phyloP scores from a whole-genome alignment of 2,888 invertebrate species.

The Polyommatus iphigenia region DNA sequence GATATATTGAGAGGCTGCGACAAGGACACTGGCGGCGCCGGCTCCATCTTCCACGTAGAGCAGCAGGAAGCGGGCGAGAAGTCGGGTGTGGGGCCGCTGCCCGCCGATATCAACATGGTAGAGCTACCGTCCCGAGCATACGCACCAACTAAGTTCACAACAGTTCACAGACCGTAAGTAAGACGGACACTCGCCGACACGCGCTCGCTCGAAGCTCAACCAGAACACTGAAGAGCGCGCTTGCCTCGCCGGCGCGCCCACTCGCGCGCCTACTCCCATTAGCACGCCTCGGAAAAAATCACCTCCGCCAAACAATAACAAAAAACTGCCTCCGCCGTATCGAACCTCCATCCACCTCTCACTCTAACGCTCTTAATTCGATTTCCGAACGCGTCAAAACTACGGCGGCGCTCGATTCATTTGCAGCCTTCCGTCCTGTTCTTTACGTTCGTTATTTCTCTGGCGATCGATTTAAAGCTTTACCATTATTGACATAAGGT shows the following conservation, averaged over 20 bases:
- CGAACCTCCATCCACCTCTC: constrained; percentile 72
- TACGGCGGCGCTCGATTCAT: constrained; percentile 71
- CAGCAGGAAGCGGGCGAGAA: constrained; percentile 80
- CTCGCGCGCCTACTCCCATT: constrained; percentile 79
- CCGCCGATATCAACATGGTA: constrained; percentile 84
- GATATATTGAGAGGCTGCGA: constrained; percentile 80
- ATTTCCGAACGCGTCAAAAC: constrained; percentile 79
- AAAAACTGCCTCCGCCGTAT: constrained; percentile 71
- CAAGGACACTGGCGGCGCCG: constrained; percentile 74
- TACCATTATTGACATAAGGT: constrained; percentile 42
- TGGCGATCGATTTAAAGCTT: constrained; percentile 33
- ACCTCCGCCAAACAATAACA: constrained; percentile 74
- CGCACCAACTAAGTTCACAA: constrained; percentile 63
- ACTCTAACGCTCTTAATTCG: constrained; percentile 78
- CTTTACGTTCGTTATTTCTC: constrained; percentile 50
- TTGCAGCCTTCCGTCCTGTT: constrained; percentile 73
- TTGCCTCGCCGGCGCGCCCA: constrained; percentile 76
- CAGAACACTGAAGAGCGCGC: constrained; percentile 81
- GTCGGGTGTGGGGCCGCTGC: constrained; percentile 80
- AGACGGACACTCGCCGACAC: constrained; percentile 58
- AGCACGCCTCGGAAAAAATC: constrained; percentile 79
- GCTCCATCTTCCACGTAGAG: constrained; percentile 84
- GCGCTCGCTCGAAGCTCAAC: constrained; percentile 78
- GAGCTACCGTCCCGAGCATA: constrained; percentile 62
- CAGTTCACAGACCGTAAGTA: constrained; percentile 52